Evolutionary conservation across 2,888 invertebrate genomes (phyloP), one percentile per base, ranked within the genome.

Genomic region (Thera obeliscata): DNA sequence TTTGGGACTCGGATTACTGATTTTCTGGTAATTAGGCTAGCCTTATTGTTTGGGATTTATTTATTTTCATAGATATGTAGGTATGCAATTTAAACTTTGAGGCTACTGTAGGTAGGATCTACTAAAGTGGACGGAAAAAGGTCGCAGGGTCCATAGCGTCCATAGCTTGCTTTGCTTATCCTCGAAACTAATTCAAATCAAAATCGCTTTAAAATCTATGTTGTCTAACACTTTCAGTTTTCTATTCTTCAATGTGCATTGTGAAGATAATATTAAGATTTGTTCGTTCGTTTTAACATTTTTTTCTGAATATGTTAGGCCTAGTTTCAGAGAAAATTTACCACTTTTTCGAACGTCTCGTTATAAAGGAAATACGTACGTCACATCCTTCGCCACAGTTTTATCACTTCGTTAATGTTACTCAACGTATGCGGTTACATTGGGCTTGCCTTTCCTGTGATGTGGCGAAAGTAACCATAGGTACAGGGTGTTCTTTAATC

Each of bases 351-450:
- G n/a, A 9, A 22, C 22, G 52, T n/a, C 6, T 11, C 33, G 2
- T 9, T 3, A 50, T 63, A 52, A 69, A 66, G 69, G 66, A 69
- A 69, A 66, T 66, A 69, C 62, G 33, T 38, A n/a, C 41, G 12
- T 41, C 62, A 33, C 61, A 59, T 67, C 66, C 62, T 67, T 33
- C 38, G 33, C 61, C 59, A 61, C 61, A 48, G 54, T 69, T 69
- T 68, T 66, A 69, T 63, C 50, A 35, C 59, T 49, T 50, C 69
- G 63, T 69, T 69, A 66, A 55, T 8, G 69, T 66, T 46, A 69
- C 60, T 54, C 55, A 55, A 62, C 55, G 60, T 66, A 66, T 69
- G 66, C 54, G 75, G 71, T 77, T 73, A 71, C 72, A 64, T 62
- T 49, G 56, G 41, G 54, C 60, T 56, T 60, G 41, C 52, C 54